A percentile compares a stretch with the other conserved stretches of the same genome.
Evolutionary conservation across 2,888 invertebrate species (phyloP).

Genomic region (Drosophila planitibia): DNA sequence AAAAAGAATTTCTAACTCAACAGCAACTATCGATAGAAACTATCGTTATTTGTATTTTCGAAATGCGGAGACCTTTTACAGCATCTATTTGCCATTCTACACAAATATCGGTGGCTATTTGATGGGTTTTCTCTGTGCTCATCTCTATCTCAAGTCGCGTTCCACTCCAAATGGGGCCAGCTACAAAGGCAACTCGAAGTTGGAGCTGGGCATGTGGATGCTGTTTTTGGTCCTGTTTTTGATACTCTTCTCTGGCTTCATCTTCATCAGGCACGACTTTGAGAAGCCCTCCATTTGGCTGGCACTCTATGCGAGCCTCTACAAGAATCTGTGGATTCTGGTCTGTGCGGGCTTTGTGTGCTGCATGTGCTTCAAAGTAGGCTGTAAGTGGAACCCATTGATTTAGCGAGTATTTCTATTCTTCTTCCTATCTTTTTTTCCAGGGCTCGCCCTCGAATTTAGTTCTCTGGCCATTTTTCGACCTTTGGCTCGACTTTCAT

Average conservation of each 20-base stretch:
- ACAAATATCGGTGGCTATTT: constrained; percentile 83
- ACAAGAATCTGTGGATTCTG: constrained; percentile 84
- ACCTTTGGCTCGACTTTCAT: constrained; percentile 78
- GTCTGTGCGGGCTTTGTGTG: constrained; percentile 76
- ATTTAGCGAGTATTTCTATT: neutral
- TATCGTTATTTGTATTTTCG: constrained; percentile 82
- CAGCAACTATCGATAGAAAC: constrained; percentile 51
- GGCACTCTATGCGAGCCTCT: constrained; percentile 85
- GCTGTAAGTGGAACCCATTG: constrained; percentile 73
- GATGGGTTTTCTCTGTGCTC: constrained; percentile 75
- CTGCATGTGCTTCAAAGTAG: constrained; percentile 79
- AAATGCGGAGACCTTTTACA: constrained; percentile 70
- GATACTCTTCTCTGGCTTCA: constrained; percentile 69
- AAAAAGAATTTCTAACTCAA: neutral
- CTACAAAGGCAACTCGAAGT: constrained; percentile 50
- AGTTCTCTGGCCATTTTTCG: constrained; percentile 70
- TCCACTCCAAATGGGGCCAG: neutral
- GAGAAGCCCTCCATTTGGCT: constrained; percentile 82
- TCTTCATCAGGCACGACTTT: constrained; percentile 81
- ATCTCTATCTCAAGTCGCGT: constrained; percentile 65
- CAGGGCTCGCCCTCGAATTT: constrained; percentile 74
- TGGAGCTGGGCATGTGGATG: constrained; percentile 64
- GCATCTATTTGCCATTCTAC: constrained; percentile 80
- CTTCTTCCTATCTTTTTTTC: constrained; percentile 3
- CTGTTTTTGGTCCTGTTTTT: constrained; percentile 50